Conservation (phyloP, 1,140 invertebrate genomes). For the Orussus abietinus region DNA sequence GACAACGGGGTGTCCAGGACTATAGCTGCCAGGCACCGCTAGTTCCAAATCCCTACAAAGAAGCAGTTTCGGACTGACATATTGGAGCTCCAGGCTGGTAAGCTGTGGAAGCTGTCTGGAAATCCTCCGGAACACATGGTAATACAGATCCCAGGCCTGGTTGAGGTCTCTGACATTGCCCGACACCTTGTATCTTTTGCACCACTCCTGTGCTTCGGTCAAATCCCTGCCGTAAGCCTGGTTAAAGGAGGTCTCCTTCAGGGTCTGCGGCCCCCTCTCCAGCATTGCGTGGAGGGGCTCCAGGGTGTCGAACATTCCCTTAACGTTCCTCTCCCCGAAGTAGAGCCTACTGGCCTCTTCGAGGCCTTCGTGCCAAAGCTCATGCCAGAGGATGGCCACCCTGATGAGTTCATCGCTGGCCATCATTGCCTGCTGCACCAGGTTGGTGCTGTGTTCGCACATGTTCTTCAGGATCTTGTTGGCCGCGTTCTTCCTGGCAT, state of each 20-base stretch:
- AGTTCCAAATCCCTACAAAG: slow-evolving; percentile 88
- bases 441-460: slow-evolving; percentile 85
- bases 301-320: slow-evolving; percentile 93
- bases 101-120: slow-evolving; percentile 89
- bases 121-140: slow-evolving; percentile 95
- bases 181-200: slow-evolving; percentile 79
- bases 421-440: slow-evolving; percentile 93
- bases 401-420: slow-evolving; percentile 96
- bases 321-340: slow-evolving; percentile 92
- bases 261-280: slow-evolving; percentile 87
- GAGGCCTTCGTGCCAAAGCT: slow-evolving; percentile 97
- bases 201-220: slow-evolving; percentile 92
- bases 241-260: slow-evolving; percentile 96
- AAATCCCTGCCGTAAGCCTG: slow-evolving; percentile 94
- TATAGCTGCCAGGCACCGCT: slow-evolving; percentile 94
- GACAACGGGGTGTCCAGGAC: slow-evolving; percentile 81
- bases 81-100: slow-evolving; percentile 86
- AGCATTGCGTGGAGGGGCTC: slow-evolving; percentile 94
- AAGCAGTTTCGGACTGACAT: slow-evolving; percentile 90
- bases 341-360: slow-evolving; percentile 95
- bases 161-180: slow-evolving; percentile 88
- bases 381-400: slow-evolving; percentile 99
- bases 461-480: slow-evolving; percentile 94
- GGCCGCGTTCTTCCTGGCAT: slow-evolving; percentile 80
- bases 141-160: slow-evolving; percentile 98